phyloP scores from a whole-genome alignment of 2,113 vertebrate genomes.

The Phaethornis superciliosus region DNA sequence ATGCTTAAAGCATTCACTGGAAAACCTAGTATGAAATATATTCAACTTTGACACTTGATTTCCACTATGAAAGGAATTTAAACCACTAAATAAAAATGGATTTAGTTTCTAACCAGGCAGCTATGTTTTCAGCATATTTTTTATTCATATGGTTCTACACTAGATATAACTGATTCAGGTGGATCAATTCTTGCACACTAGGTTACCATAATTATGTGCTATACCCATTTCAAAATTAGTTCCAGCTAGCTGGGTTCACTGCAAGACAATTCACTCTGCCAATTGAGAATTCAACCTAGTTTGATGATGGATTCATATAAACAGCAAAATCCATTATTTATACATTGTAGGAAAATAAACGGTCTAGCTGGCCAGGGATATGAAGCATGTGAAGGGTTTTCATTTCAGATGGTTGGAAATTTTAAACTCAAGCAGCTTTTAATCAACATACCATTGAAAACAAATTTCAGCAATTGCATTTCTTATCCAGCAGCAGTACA shows the following conservation, averaged over 20 bases:
- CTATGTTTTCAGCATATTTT: neutral
- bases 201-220: constrained; percentile 64
- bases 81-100: neutral
- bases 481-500: constrained; percentile 64
- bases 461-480: constrained; percentile 74
- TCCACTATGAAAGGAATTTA: constrained; percentile 34
- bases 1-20: constrained; percentile 33
- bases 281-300: constrained; percentile 72
- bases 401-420: constrained; percentile 75
- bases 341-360: constrained; percentile 78
- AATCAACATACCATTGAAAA: constrained; percentile 79
- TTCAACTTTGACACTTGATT: constrained; percentile 24
- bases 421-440: constrained; percentile 79
- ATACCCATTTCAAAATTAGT: constrained; percentile 78
- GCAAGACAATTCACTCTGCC: constrained; percentile 76
- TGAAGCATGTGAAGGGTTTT: constrained; percentile 72
- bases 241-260: constrained; percentile 80
- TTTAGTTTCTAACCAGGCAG: neutral
- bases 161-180: constrained; percentile 47
- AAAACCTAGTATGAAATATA: constrained; percentile 49
- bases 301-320: constrained; percentile 79
- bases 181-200: constrained; percentile 29
- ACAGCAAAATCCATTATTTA: constrained; percentile 81
- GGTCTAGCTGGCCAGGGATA: constrained; percentile 48
- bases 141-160: neutral